Conservation (phyloP, 1,140 invertebrate species). For the Drosophila nikananu region DNA sequence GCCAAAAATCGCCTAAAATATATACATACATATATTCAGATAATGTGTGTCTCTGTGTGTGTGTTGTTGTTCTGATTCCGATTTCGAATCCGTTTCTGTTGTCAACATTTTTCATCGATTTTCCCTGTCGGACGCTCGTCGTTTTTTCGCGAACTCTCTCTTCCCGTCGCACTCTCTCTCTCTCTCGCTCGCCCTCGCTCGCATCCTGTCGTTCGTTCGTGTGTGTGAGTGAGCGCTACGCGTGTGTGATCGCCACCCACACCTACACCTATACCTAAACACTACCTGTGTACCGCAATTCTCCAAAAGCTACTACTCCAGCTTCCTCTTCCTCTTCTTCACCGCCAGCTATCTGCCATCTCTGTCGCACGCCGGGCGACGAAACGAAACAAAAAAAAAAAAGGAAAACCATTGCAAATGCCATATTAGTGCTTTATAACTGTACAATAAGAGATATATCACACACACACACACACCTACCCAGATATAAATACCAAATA, state of each 20-base stretch:
- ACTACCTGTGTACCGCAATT: slow-evolving; percentile 20
- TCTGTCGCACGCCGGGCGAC: slow-evolving; percentile 72
- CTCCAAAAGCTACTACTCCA: slow-evolving; percentile 40
- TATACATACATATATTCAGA: slow-evolving; percentile 3
- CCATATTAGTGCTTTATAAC: slow-evolving; percentile 83
- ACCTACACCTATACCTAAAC: slow-evolving; percentile 18
- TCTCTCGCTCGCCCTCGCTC: slow-evolving; percentile 2
- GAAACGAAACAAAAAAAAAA: slow-evolving; percentile 7
- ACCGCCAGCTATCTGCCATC: slow-evolving; percentile 42
- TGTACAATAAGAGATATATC: slow-evolving; percentile 71
- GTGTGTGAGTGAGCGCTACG: slow-evolving; percentile 10
- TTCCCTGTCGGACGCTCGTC: slow-evolving; percentile 50
- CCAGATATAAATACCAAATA: slow-evolving; percentile 22
- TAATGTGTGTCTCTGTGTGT: slow-evolving; percentile 37
- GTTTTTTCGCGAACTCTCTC: slow-evolving; percentile 37
- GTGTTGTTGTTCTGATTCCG: slow-evolving; percentile 40
- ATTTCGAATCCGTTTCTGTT: slow-evolving; percentile 41
- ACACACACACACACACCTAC: slow-evolving; percentile 12
- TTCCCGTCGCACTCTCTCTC: background rate
- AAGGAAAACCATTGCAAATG: slow-evolving; percentile 50
- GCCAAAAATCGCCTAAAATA: background rate
- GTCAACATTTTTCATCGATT: slow-evolving; percentile 66
- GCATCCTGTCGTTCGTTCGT: slow-evolving; percentile 25
- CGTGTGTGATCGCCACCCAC: slow-evolving; percentile 33
- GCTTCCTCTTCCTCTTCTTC: slow-evolving; percentile 17